These are phyloP conservation scores for Conus betulinus DNA, from an alignment of 1,140 invertebrate genomes.

Conservation along the genomic window DNA sequence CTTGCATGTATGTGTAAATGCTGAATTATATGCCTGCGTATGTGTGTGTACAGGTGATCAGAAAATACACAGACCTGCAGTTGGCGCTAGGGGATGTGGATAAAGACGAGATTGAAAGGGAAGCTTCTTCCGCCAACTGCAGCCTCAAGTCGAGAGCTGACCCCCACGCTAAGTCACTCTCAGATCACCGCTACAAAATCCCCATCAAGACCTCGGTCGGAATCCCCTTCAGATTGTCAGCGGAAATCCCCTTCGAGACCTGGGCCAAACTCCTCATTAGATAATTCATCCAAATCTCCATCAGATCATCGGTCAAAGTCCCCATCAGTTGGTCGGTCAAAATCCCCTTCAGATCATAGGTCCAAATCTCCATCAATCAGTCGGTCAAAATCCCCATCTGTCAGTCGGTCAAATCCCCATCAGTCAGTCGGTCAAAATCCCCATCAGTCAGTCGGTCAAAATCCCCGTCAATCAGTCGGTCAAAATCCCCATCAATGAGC, in stretches of 20 bases:
- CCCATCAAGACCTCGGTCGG: too few species aligned
- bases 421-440: neutral
- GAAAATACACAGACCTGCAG: slow-evolving; percentile 52
- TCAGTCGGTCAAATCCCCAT: neutral
- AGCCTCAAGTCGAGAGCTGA: neutral
- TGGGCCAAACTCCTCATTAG: too few species aligned
- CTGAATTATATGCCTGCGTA: neutral
- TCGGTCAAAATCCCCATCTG: neutral
- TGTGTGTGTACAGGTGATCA: slow-evolving; percentile 44
- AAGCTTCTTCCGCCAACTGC: neutral
- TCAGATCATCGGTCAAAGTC: too few species aligned
- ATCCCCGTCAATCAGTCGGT: neutral
- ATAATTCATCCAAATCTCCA: neutral
- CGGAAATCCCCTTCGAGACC: too few species aligned
- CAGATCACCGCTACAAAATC: neutral
- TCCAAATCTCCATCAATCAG: neutral
- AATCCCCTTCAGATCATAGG: neutral
- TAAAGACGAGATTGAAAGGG: slow-evolving; percentile 7
- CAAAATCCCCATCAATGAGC: too few species aligned
- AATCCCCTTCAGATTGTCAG: too few species aligned
- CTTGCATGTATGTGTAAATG: neutral
- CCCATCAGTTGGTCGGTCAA: too few species aligned
- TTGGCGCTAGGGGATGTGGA: slow-evolving; percentile 34
- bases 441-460: neutral
- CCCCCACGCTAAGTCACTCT: neutral